Evolutionary conservation across 2,797 vertebrate genomes (phyloP).

Genomic region (Hemitrygon akajei): DNA sequence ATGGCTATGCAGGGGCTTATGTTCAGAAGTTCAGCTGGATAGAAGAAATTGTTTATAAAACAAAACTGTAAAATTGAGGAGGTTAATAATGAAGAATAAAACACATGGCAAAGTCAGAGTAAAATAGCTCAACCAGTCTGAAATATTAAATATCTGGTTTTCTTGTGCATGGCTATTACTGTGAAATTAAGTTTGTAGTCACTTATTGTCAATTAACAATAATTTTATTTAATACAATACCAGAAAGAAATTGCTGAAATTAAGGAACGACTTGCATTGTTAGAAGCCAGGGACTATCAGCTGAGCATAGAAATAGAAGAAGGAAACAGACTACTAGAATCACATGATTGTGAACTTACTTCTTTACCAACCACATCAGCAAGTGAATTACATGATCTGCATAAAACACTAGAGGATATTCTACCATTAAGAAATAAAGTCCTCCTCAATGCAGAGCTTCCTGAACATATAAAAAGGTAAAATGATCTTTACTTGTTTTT

Average conservation of each 20-base stretch:
- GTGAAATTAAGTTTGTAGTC: not conserved
- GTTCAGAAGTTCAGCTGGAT: no score
- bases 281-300: slow-evolving; percentile 60
- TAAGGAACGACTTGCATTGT: slow-evolving; percentile 57
- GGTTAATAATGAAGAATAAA: not conserved
- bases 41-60: not conserved
- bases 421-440: slow-evolving; percentile 57
- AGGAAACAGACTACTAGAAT: slow-evolving; percentile 59
- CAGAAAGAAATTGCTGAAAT: slow-evolving; percentile 74
- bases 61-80: not conserved
- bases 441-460: slow-evolving; percentile 56
- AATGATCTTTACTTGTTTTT: not conserved
- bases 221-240: slow-evolving; percentile 7
- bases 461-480: slow-evolving; percentile 67
- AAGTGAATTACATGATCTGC: slow-evolving; percentile 63
- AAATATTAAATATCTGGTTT: not conserved
- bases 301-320: slow-evolving; percentile 64
- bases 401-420: slow-evolving; percentile 62
- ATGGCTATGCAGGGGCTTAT: no score
- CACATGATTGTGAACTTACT: slow-evolving; percentile 59
- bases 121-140: not conserved
- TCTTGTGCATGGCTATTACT: no score
- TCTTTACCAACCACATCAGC: slow-evolving; percentile 56
- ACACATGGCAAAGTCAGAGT: not conserved
- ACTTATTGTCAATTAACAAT: not conserved